Conservation (phyloP, 2,888 invertebrate species). For the Aporophyla lueneburgensis region DNA sequence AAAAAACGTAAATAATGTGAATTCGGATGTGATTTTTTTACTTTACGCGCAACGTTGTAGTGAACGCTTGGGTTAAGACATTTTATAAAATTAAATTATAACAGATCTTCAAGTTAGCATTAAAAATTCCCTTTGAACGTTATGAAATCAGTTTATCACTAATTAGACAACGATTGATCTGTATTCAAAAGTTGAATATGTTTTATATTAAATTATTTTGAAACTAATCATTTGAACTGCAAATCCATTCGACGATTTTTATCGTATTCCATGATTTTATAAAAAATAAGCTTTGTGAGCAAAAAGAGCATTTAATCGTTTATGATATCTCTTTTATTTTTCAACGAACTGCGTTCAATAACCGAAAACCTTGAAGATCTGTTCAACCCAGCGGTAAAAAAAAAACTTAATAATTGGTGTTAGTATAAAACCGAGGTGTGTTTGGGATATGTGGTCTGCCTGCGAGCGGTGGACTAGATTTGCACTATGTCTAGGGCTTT, state of each 20-base stretch:
- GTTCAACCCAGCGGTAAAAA: constrained; percentile 74
- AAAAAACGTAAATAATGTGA: constrained; percentile 86
- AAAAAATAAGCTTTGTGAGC: constrained; percentile 22
- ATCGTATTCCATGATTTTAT: constrained; percentile 48
- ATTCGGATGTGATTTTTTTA: constrained; percentile 88
- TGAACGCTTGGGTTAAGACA: constrained; percentile 75
- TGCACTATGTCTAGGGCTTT: constrained; percentile 75
- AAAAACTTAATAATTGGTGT: constrained; percentile 81
- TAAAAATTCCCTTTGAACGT: constrained; percentile 28
- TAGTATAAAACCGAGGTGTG: constrained; percentile 85
- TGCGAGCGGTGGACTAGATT: constrained; percentile 78
- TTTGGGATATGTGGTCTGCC: constrained; percentile 89
- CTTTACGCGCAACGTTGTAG: constrained; percentile 87
- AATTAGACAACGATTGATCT: constrained; percentile 8
- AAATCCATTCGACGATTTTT: constrained; percentile 26
- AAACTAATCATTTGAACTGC: constrained; percentile 29
- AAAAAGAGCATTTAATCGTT: constrained; percentile 49
- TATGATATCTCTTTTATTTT: constrained; percentile 39
- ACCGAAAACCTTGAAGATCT: constrained; percentile 72
- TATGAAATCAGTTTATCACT: constrained; percentile 29
- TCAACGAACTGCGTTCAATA: constrained; percentile 48
- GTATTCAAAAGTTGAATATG: constrained; percentile 7
- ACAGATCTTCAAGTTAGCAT: constrained; percentile 73
- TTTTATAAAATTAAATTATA: constrained; percentile 64
- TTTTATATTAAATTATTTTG: constrained; percentile 34